These are phyloP conservation scores for Orius insidiosus DNA, from an alignment of 1,140 invertebrate species.

Conservation along the genomic window DNA sequence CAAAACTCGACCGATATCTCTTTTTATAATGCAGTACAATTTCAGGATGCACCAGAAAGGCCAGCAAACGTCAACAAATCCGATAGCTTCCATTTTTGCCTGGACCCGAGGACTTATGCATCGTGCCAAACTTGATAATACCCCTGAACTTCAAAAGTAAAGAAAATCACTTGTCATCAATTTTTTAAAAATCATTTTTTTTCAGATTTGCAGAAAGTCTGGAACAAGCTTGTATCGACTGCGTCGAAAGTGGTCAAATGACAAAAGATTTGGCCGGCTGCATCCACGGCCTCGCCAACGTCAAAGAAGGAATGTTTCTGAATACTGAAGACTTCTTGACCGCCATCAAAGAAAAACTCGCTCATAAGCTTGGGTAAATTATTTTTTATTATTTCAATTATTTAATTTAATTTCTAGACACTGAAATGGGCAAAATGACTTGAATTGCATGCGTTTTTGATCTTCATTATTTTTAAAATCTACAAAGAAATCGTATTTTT, in stretches of 20 bases:
- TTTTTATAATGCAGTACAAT: no score
- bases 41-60: slow-evolving; percentile 55
- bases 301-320: slow-evolving; percentile 62
- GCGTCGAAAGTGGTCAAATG: slow-evolving; percentile 74
- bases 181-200: slow-evolving; percentile 23
- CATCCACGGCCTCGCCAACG: slow-evolving; percentile 60
- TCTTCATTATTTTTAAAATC: no score
- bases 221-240: slow-evolving; percentile 64
- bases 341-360: slow-evolving; percentile 59
- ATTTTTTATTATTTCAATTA: no score
- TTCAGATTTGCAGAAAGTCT: slow-evolving; percentile 34
- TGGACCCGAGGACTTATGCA: slow-evolving; percentile 76
- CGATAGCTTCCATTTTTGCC: slow-evolving; percentile 82
- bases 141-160: slow-evolving; percentile 44
- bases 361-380: slow-evolving; percentile 30
- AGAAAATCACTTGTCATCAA: slow-evolving; percentile 1
- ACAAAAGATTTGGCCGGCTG: slow-evolving; percentile 82
- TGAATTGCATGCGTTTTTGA: no score
- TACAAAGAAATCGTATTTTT: no score
- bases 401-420: no score
- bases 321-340: slow-evolving; percentile 74
- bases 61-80: slow-evolving; percentile 72
- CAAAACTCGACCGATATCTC: no score
- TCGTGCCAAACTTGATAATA: slow-evolving; percentile 64
- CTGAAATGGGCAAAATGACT: no score